Conservation (phyloP, 1,140 invertebrate species). For the Marisa cornuarietis region DNA sequence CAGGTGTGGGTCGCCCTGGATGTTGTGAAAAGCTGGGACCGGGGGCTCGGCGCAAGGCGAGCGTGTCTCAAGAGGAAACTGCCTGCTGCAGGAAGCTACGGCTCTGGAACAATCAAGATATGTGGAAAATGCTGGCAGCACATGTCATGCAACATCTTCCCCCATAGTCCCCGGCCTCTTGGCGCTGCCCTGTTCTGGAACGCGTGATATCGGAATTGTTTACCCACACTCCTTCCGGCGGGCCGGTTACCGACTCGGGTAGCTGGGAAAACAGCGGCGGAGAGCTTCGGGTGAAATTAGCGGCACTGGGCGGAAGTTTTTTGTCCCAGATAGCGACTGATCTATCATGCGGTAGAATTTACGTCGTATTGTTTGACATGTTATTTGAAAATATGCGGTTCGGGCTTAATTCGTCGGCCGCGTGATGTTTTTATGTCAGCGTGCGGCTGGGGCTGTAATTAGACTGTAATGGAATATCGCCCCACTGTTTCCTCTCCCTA, state of each 20-base stretch:
- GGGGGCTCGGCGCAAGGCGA: neutral
- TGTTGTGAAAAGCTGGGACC: neutral
- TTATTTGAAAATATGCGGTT: slow-evolving; percentile 18
- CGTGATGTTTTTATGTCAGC: neutral
- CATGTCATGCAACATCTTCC: slow-evolving; percentile 1
- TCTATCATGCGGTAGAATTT: slow-evolving; percentile 14
- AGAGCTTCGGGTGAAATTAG: neutral
- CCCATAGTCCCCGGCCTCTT: neutral
- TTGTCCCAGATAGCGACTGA: neutral
- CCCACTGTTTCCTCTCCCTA: neutral
- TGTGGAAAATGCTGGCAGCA: slow-evolving; percentile 5
- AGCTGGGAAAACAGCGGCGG: slow-evolving; percentile 8
- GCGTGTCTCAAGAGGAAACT: neutral
- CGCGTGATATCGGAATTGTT: slow-evolving; percentile 17
- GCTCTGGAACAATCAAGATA: slow-evolving; percentile 13
- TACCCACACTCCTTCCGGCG: slow-evolving; percentile 9
- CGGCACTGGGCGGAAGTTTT: neutral
- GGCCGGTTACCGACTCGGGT: slow-evolving; percentile 7
- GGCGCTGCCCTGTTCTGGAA: neutral
- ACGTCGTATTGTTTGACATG: slow-evolving; percentile 18
- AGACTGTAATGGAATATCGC: slow-evolving; percentile 4
- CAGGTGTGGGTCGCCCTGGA: too few relatives aligned
- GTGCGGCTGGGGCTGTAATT: slow-evolving; percentile 4
- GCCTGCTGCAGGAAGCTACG: too few relatives aligned
- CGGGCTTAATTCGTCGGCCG: neutral